Evolutionary conservation across 2,888 invertebrate genomes (phyloP), one percentile per base, ranked within the genome.

Genomic region (Rhagonycha fulva): DNA sequence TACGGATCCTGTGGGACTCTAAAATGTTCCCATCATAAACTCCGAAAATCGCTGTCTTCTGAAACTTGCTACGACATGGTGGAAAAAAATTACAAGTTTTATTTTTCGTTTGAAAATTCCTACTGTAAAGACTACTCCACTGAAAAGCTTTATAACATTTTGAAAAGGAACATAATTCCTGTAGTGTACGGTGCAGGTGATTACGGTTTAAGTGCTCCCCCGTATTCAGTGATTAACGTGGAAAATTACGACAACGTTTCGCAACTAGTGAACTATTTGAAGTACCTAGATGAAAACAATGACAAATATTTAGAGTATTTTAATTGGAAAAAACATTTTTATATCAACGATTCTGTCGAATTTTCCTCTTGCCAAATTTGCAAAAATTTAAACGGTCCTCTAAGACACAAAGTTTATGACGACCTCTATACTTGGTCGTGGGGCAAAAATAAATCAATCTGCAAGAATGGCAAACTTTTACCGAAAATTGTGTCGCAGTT

Each of bases 61-160:
- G 63, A 63, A 71, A 83, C 86, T 74, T 90, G 90, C 80, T 90
- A 89, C 80, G 85, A 88, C 26, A 88, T 89, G 87, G 69, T 90
- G 23, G 89, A 88, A 80, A 87, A 88, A 68, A 88, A 90, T 73
- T 94, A 94, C 84, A 93, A 91, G 83, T 94, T 94, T 84, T 94
- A 94, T 82, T 85, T 94, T 66, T 90, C 91, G 1, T 91, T 94
- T 82, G 94, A 94, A 86, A 94, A 94, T 85, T 93, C 93, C 12
- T 87, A 93, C 76, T 92, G 93, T 80, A 84, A 88, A 72, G 92
- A 92, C 84, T 92, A 92, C 84, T 91, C 92, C 68, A 92, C 92
- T 3, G 92, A 92, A 84, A 89, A 91, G 81, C 90, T 94, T 78
- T 90, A 91, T 84, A 87, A 89, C 80, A 88, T 88, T 0, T 88